These are phyloP conservation scores for Phylloscopus whistleri DNA, from an alignment of 2,113 vertebrate genomes.

Conservation along the genomic window DNA sequence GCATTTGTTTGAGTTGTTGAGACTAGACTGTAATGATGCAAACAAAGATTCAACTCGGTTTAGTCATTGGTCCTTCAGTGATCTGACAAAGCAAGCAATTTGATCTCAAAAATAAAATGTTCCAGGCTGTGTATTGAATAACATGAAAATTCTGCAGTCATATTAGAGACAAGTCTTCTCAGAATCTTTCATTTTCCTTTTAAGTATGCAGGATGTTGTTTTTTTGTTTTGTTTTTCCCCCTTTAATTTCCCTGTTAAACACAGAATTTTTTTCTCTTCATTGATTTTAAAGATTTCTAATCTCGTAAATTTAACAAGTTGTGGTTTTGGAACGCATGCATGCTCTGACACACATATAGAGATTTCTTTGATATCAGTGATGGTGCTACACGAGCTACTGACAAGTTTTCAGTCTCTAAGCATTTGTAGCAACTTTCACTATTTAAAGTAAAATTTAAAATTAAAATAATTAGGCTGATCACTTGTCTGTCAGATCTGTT, in stretches of 20 bases:
- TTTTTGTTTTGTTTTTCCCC: accelerated
- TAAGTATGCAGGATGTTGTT: not conserved
- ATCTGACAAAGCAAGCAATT: not conserved
- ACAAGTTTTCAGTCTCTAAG: not conserved
- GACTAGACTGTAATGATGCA: not conserved
- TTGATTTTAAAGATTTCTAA: not conserved
- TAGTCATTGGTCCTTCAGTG: not conserved
- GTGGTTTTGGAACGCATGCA: not conserved
- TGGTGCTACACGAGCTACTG: not conserved
- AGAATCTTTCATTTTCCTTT: not conserved
- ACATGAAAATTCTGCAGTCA: not conserved
- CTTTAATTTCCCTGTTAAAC: not conserved
- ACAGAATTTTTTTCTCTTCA: not conserved
- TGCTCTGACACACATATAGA: not conserved
- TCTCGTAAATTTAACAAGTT: not conserved
- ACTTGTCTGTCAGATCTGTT: not conserved
- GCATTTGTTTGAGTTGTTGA: not conserved
- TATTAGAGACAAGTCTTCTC: not conserved
- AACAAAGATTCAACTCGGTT: not conserved
- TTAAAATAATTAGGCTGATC: not conserved
- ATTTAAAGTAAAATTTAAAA: not conserved
- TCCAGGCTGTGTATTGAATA: not conserved
- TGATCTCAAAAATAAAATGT: not conserved
- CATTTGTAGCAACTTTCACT: not conserved
- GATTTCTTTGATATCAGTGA: not conserved